A percentile compares a stretch with the other conserved stretches of the same genome.
Conservation (phyloP, 2,888 invertebrate genomes). For the Drepana falcataria region DNA sequence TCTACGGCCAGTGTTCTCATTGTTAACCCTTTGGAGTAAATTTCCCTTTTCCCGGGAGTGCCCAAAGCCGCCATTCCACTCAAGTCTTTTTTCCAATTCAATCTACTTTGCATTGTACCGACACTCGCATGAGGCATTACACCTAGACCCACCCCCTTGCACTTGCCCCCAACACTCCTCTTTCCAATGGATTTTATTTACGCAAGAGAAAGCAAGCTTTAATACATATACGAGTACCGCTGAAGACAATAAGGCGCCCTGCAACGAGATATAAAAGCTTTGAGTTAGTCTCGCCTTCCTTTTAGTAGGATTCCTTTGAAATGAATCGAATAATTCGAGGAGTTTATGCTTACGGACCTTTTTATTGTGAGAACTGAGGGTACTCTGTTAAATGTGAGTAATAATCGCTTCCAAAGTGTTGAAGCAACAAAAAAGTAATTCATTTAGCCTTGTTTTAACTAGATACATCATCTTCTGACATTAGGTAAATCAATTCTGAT, state of each 20-base stretch:
- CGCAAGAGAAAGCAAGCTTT: slow-evolving; percentile 76
- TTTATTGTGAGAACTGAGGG: slow-evolving; percentile 45
- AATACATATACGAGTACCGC: slow-evolving; percentile 65
- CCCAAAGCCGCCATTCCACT: slow-evolving; percentile 65
- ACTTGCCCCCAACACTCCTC: slow-evolving; percentile 68
- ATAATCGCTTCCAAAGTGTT: slow-evolving; percentile 36
- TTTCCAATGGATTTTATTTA: slow-evolving; percentile 74
- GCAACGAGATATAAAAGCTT: slow-evolving; percentile 77
- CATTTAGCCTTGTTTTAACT: neutral
- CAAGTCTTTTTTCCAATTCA: slow-evolving; percentile 76
- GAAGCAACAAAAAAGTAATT: neutral
- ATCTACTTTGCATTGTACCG: slow-evolving; percentile 78
- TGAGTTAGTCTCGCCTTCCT: slow-evolving; percentile 74
- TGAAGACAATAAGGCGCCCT: slow-evolving; percentile 75
- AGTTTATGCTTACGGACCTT: slow-evolving; percentile 63
- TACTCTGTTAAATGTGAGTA: slow-evolving; percentile 59
- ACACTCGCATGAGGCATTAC: slow-evolving; percentile 75
- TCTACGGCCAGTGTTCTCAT: slow-evolving; percentile 55
- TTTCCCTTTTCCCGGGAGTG: slow-evolving; percentile 55
- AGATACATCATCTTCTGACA: too few relatives aligned
- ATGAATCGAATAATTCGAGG: slow-evolving; percentile 76
- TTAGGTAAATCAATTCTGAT: too few relatives aligned
- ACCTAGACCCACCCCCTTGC: slow-evolving; percentile 62
- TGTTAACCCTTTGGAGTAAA: slow-evolving; percentile 63
- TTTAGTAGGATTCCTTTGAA: slow-evolving; percentile 76